A percentile compares a stretch with the other conserved stretches of the same genome.
Conservation (phyloP, 1,140 invertebrate species). For the Dreissena polymorpha region DNA sequence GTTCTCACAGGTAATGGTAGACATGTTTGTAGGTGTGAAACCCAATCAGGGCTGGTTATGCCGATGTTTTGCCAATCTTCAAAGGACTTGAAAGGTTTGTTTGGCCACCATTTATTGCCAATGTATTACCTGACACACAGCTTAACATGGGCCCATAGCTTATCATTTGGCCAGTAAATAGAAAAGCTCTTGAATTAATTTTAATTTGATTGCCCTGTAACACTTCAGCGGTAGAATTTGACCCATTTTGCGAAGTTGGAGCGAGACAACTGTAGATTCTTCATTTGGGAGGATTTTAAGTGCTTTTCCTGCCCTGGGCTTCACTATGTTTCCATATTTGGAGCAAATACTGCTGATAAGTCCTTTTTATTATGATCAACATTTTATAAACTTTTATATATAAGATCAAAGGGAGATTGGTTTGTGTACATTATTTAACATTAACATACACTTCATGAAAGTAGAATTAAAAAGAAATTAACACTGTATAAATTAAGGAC, state of each 20-base stretch:
- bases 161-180: not conserved
- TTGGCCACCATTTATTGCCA: not conserved
- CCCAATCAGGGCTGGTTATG: not conserved
- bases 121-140: not conserved
- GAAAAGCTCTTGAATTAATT: slow-evolving; percentile 5
- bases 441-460: slow-evolving; percentile 6
- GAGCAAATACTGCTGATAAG: not conserved
- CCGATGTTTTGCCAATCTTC: not conserved
- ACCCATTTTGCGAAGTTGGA: not conserved
- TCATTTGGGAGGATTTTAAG: no score
- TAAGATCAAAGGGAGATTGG: not conserved
- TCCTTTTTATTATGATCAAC: not conserved
- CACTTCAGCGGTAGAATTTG: not conserved
- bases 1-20: no score
- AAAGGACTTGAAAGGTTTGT: not conserved
- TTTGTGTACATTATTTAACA: not conserved
- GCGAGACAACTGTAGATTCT: no score
- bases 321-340: not conserved
- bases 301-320: no score
- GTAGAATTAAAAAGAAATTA: slow-evolving; percentile 1
- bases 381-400: slow-evolving; percentile 9
- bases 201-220: not conserved
- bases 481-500: not conserved
- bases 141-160: not conserved
- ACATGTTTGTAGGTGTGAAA: no score